These are phyloP conservation scores for Ornithoptera priamus DNA, from an alignment of 2,888 invertebrate genomes.

Conservation along the genomic window DNA sequence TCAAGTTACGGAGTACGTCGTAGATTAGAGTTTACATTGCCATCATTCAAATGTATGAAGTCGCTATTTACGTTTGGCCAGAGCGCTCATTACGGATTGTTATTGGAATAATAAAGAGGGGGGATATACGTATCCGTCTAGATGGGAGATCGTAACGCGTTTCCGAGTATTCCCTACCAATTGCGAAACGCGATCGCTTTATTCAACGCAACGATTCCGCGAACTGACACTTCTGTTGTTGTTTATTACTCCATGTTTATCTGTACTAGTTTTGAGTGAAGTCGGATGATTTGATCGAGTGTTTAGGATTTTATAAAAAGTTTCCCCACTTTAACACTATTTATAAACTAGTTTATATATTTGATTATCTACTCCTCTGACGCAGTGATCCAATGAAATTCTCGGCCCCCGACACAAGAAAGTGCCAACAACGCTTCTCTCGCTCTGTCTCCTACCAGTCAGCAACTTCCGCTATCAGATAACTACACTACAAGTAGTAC, in stretches of 20 bases:
- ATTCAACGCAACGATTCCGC: constrained; percentile 63
- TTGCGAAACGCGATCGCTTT: constrained; percentile 75
- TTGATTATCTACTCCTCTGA: too few species aligned
- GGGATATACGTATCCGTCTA: constrained; percentile 70
- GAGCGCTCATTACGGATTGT: constrained; percentile 80
- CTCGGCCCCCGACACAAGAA: too few species aligned
- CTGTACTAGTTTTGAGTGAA: constrained; percentile 48
- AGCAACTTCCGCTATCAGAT: too few species aligned
- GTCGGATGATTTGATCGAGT: constrained; percentile 36
- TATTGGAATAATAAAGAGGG: constrained; percentile 78
- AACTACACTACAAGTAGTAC: too few species aligned
- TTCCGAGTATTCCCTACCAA: constrained; percentile 64
- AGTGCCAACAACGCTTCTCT: too few species aligned
- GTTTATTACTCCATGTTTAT: constrained; percentile 74
- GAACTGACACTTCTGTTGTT: constrained; percentile 75
- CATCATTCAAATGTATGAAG: constrained; percentile 79
- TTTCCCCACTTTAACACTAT: too few species aligned
- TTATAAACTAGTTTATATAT: too few species aligned
- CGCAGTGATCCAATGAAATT: too few species aligned
- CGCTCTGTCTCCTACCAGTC: too few species aligned
- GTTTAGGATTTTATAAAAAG: constrained; percentile 42
- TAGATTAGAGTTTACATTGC: constrained; percentile 73
- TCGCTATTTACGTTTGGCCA: constrained; percentile 79
- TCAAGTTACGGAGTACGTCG: constrained; percentile 58
- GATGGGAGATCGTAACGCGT: constrained; percentile 64